Evolutionary conservation across 2,113 vertebrate genomes (phyloP).

Genomic region (Platichthys stellatus): DNA sequence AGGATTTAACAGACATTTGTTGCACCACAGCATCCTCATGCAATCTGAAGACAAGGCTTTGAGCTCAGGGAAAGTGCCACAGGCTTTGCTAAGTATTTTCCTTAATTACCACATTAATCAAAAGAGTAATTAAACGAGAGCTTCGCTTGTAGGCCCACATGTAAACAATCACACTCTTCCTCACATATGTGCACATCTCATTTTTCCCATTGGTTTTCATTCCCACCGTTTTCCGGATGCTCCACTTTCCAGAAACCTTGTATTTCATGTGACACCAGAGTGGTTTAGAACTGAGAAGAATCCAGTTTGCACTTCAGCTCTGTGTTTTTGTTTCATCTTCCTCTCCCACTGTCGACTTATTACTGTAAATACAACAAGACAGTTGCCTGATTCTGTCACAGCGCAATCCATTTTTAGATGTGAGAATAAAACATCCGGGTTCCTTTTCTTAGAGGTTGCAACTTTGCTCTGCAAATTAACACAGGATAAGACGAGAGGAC

Average conservation of each 20-base stretch:
- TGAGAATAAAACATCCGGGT: conserved; percentile 81
- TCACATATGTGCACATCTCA: background rate
- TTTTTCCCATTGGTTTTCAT: too few relatives aligned
- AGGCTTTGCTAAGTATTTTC: background rate
- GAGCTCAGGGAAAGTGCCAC: background rate
- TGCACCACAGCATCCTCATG: too few relatives aligned
- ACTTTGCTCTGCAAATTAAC: conserved; percentile 63
- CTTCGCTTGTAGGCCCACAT: background rate
- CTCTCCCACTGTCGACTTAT: conserved; percentile 32
- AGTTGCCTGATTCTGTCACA: conserved; percentile 80
- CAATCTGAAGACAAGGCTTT: background rate
- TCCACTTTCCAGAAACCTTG: background rate
- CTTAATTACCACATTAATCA: background rate
- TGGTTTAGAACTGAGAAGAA: background rate
- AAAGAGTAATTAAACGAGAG: background rate
- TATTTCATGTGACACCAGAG: background rate
- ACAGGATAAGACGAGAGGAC: conserved; percentile 36
- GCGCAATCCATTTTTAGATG: conserved; percentile 74
- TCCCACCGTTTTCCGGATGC: too few relatives aligned
- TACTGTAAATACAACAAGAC: conserved; percentile 57
- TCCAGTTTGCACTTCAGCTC: background rate
- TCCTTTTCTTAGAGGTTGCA: conserved; percentile 50
- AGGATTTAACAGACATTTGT: background rate
- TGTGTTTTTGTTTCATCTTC: background rate
- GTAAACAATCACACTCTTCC: background rate